Conservation (phyloP, 2,797 vertebrate genomes). For the Lophius americanus region DNA sequence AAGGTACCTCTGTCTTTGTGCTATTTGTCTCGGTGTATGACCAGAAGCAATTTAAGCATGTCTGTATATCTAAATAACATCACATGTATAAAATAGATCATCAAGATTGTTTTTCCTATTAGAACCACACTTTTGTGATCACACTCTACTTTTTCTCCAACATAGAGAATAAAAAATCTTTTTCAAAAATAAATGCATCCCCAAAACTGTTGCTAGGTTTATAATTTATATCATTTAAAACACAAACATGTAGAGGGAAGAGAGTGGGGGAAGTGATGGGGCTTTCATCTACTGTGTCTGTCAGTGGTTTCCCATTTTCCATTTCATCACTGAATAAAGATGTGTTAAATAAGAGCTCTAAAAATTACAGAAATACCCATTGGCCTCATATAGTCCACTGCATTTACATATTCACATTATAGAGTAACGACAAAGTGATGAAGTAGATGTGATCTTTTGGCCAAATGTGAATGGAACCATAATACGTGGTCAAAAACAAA, state of each 20-base stretch:
- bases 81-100: not conserved
- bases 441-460: slow-evolving; percentile 62
- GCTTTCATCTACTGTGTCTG: slow-evolving; percentile 47
- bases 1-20: slow-evolving; percentile 36
- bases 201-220: not conserved
- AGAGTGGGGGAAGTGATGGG: slow-evolving; percentile 7
- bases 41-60: slow-evolving; percentile 33
- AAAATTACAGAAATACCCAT: slow-evolving; percentile 48
- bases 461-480: slow-evolving; percentile 55
- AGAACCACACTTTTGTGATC: slow-evolving; percentile 13
- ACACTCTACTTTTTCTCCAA: not conserved
- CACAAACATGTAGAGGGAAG: slow-evolving; percentile 18
- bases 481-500: slow-evolving; percentile 67
- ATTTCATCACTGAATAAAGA: slow-evolving; percentile 45
- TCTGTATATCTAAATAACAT: slow-evolving; percentile 21
- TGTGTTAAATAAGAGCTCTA: slow-evolving; percentile 43
- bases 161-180: not conserved
- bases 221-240: slow-evolving; percentile 28
- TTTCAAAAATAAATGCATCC: slow-evolving; percentile 2
- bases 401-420: slow-evolving; percentile 51
- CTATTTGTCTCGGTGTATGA: slow-evolving; percentile 32
- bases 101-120: not conserved
- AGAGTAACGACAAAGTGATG: slow-evolving; percentile 60
- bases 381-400: slow-evolving; percentile 22
- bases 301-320: slow-evolving; percentile 39